Percentiles rank a stretch among this genome's conserved stretches.
These are phyloP conservation scores for Conops quadrifasciatus DNA, from an alignment of 2,888 invertebrate genomes.

Conservation along the genomic window DNA sequence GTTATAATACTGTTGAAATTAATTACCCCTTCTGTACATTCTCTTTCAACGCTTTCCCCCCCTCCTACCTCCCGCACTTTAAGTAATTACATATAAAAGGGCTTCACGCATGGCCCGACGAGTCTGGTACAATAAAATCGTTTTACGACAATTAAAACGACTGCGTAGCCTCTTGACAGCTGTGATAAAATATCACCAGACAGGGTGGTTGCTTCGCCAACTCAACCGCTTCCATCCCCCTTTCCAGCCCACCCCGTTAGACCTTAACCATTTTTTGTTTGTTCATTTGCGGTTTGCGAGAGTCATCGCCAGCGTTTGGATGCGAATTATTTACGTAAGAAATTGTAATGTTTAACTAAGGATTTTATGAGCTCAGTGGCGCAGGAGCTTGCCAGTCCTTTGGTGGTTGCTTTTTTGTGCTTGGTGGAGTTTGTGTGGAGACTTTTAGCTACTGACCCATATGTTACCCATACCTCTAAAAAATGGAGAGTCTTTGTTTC, in stretches of 20 bases:
- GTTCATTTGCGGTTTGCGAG: too few species aligned
- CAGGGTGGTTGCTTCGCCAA: not conserved
- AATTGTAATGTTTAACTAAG: conserved; percentile 5
- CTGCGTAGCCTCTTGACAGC: conserved; percentile 9
- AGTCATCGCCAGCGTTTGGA: not conserved
- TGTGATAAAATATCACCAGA: conserved; percentile 23
- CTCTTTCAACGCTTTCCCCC: conserved; percentile 14
- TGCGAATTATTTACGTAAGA: conserved; percentile 14
- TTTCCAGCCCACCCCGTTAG: not conserved
- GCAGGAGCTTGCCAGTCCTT: not conserved
- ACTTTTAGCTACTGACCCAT: too few species aligned
- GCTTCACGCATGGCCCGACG: not conserved
- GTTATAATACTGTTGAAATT: too few species aligned
- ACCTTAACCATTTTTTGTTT: not conserved
- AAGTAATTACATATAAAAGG: conserved; percentile 3
- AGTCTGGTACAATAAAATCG: conserved; percentile 7
- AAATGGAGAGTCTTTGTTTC: too few species aligned
- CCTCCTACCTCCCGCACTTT: not conserved
- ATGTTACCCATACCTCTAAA: too few species aligned
- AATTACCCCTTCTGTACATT: not conserved
- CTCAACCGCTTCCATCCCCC: not conserved
- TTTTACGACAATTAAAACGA: conserved; percentile 31
- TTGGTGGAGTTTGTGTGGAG: not conserved
- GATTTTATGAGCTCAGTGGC: conserved; percentile 23
- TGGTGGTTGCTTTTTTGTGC: not conserved